Evolutionary conservation across 2,888 invertebrate species (phyloP).

Genomic region (Hemaris fuciformis): DNA sequence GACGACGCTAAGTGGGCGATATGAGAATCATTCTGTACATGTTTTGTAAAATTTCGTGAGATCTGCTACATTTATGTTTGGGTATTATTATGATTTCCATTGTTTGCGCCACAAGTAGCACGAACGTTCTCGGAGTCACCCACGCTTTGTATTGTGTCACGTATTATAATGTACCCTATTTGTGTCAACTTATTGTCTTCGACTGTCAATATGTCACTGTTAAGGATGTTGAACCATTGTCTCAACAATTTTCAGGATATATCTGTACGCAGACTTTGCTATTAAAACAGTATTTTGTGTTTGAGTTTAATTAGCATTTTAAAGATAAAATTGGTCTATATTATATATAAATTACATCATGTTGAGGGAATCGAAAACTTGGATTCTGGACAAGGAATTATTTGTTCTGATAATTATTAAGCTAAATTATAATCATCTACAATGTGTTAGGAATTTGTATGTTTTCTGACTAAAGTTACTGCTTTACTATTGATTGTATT

Average conservation of each 20-base stretch:
- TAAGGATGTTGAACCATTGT: slow-evolving; percentile 37
- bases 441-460: too few relatives aligned
- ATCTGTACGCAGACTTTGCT: background rate
- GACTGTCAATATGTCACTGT: slow-evolving; percentile 36
- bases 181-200: slow-evolving; percentile 54
- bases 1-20: background rate
- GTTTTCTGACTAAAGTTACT: too few relatives aligned
- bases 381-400: too few relatives aligned
- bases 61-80: slow-evolving; percentile 5
- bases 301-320: background rate
- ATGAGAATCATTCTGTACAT: background rate
- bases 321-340: too few relatives aligned
- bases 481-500: too few relatives aligned
- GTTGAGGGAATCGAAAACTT: too few relatives aligned
- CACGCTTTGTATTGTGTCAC: slow-evolving; percentile 39
- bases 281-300: background rate
- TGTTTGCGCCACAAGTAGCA: slow-evolving; percentile 14
- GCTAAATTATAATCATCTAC: too few relatives aligned
- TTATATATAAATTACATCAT: too few relatives aligned
- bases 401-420: too few relatives aligned
- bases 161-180: slow-evolving; percentile 46
- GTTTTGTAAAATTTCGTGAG: slow-evolving; percentile 9
- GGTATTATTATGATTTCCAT: slow-evolving; percentile 13
- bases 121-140: slow-evolving; percentile 31
- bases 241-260: slow-evolving; percentile 21